phyloP scores from a whole-genome alignment of 2,888 invertebrate species.

The Glomeris marginata region DNA sequence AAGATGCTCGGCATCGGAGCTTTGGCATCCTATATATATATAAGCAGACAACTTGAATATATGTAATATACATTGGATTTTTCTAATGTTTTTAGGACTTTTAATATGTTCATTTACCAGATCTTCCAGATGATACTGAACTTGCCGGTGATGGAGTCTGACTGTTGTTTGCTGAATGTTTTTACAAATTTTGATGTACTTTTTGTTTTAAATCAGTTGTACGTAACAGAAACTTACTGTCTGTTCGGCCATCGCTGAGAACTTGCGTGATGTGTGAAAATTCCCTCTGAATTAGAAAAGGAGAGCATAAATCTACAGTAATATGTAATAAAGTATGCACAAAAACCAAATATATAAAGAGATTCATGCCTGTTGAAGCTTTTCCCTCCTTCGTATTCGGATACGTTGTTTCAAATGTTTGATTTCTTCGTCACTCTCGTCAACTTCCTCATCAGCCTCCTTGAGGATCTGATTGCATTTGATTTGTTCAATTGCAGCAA shows the following conservation, averaged over 20 bases:
- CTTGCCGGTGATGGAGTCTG: conserved; percentile 13
- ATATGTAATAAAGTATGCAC: not conserved
- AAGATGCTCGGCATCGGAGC: too few species aligned
- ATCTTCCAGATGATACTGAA: conserved; percentile 7
- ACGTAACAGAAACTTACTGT: conserved; percentile 25
- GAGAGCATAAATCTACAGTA: not conserved
- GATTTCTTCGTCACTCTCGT: conserved; percentile 40
- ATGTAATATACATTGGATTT: too few species aligned
- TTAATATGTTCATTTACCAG: too few species aligned
- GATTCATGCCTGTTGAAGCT: conserved; percentile 25
- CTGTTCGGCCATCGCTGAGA: conserved; percentile 29
- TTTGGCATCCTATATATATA: too few species aligned
- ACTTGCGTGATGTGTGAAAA: conserved; percentile 22
- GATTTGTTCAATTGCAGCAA: conserved; percentile 55
- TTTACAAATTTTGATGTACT: conserved; percentile 1
- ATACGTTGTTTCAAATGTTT: conserved; percentile 46
- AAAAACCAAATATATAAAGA: not conserved
- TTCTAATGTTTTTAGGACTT: too few species aligned
- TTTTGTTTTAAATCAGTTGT: not conserved
- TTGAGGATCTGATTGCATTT: conserved; percentile 36
- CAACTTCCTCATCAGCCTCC: conserved; percentile 17
- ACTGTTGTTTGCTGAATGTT: conserved; percentile 10
- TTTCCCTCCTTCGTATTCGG: conserved; percentile 38
- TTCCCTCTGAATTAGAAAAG: conserved; percentile 22
- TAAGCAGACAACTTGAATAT: too few species aligned